phyloP scores from a whole-genome alignment of 2,113 vertebrate genomes.

The Beaufortia kweichowensis region DNA sequence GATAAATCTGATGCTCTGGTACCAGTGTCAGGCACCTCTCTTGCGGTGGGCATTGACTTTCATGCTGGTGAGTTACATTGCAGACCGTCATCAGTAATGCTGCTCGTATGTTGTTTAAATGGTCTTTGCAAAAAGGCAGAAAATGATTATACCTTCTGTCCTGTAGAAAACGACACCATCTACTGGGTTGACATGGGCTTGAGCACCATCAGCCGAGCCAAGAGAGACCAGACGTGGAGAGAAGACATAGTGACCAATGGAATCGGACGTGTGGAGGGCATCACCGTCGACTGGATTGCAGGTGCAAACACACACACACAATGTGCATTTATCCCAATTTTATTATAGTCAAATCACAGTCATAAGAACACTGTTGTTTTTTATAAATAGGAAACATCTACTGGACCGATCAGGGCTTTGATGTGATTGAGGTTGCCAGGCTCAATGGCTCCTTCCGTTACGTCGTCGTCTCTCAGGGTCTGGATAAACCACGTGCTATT shows the following conservation, averaged over 20 bases:
- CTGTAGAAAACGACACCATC: slow-evolving; percentile 87
- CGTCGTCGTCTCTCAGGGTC: slow-evolving; percentile 92
- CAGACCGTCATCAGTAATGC: neutral
- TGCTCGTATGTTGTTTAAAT: too few species aligned
- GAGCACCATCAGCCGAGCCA: slow-evolving; percentile 88
- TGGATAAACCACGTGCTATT: slow-evolving; percentile 96
- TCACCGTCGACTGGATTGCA: slow-evolving; percentile 88
- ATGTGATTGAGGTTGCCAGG: slow-evolving; percentile 95
- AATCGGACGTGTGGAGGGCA: slow-evolving; percentile 87
- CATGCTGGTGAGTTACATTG: slow-evolving; percentile 83
- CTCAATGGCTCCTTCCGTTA: slow-evolving; percentile 98
- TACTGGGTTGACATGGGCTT: slow-evolving; percentile 94
- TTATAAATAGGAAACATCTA: slow-evolving; percentile 88
- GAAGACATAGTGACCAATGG: slow-evolving; percentile 89
- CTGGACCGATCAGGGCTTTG: slow-evolving; percentile 97
- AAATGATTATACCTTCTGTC: neutral
- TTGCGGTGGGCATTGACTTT: slow-evolving; percentile 96
- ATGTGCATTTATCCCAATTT: neutral
- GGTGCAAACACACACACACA: slow-evolving; percentile 64
- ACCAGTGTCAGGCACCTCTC: slow-evolving; percentile 91
- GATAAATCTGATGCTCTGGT: slow-evolving; percentile 96
- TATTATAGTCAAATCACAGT: neutral
- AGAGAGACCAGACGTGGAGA: slow-evolving; percentile 87
- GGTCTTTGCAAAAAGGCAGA: too few species aligned
- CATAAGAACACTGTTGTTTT: neutral